Evolutionary conservation across 2,797 vertebrate genomes (phyloP).

Genomic region (Nothura maculosa): DNA sequence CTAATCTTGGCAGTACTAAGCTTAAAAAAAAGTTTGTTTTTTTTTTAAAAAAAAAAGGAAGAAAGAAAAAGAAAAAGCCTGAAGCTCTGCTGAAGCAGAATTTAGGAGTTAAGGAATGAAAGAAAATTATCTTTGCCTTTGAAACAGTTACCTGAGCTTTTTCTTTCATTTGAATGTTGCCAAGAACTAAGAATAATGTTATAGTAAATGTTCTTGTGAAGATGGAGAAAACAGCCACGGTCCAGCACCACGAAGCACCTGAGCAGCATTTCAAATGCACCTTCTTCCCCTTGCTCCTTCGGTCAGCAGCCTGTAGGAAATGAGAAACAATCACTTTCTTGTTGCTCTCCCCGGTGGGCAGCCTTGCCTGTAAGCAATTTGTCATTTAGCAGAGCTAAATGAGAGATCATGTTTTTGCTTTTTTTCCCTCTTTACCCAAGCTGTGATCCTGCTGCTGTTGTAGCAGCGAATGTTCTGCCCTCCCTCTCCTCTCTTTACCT

Average conservation of each 20-base stretch:
- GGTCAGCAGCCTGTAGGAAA: slow-evolving; percentile 56
- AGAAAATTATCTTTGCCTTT: slow-evolving; percentile 6
- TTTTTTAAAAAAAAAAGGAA: neutral
- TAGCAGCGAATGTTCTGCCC: neutral
- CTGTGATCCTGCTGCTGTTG: slow-evolving; percentile 37
- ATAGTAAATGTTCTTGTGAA: slow-evolving; percentile 7
- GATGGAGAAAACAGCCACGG: slow-evolving; percentile 6
- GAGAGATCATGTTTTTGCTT: slow-evolving; percentile 57
- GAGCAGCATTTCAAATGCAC: slow-evolving; percentile 50
- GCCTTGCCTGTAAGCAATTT: slow-evolving; percentile 62
- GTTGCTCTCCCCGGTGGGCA: slow-evolving; percentile 56
- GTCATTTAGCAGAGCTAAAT: slow-evolving; percentile 63
- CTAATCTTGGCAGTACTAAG: slow-evolving; percentile 25
- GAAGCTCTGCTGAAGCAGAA: neutral
- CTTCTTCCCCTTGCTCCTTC: slow-evolving; percentile 10
- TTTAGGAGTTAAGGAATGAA: slow-evolving; percentile 18
- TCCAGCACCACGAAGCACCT: neutral
- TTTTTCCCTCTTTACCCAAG: neutral
- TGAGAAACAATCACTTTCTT: slow-evolving; percentile 58
- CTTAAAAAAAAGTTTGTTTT: neutral
- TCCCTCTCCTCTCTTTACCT: neutral
- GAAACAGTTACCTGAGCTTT: slow-evolving; percentile 54
- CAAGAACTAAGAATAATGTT: slow-evolving; percentile 23
- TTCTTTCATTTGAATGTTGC: slow-evolving; percentile 26
- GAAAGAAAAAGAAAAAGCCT: slow-evolving; percentile 12